Percentiles rank a stretch among this genome's conserved stretches.
Evolutionary conservation across 1,140 invertebrate genomes (phyloP).

Genomic region (Dolichoris vasculosae): DNA sequence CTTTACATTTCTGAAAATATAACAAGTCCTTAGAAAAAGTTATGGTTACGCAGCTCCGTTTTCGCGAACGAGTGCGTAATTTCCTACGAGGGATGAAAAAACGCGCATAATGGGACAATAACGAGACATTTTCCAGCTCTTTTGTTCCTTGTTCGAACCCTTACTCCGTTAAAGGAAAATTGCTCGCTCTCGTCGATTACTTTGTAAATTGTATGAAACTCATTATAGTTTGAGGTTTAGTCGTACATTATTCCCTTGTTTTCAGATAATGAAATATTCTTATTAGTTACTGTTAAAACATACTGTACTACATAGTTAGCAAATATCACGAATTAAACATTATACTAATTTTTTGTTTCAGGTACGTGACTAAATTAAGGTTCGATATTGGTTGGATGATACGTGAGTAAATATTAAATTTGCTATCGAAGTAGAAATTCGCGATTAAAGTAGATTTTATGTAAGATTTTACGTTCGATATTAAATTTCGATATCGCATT

Average conservation of each 20-base stretch:
- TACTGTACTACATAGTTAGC: neutral
- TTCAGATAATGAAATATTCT: neutral
- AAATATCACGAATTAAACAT: neutral
- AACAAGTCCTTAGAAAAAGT: neutral
- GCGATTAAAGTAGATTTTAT: too few relatives aligned
- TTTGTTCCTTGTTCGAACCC: neutral
- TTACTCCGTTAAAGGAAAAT: neutral
- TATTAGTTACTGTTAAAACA: neutral
- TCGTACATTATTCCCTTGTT: neutral
- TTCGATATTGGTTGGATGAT: neutral
- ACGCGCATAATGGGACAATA: neutral
- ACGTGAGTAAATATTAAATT: conserved; percentile 1
- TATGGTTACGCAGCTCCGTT: neutral
- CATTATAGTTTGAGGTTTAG: neutral
- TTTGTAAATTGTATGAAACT: neutral
- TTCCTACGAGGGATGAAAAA: neutral
- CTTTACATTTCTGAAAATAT: neutral
- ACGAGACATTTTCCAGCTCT: neutral
- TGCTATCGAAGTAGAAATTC: neutral
- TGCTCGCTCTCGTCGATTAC: neutral
- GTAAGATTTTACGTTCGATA: too few relatives aligned
- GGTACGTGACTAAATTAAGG: conserved; percentile 7
- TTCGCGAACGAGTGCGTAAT: neutral
- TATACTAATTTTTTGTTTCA: conserved; percentile 25
- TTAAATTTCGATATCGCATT: too few relatives aligned